Conservation (phyloP, 2,888 invertebrate genomes). For the Augochlorella aurata region DNA sequence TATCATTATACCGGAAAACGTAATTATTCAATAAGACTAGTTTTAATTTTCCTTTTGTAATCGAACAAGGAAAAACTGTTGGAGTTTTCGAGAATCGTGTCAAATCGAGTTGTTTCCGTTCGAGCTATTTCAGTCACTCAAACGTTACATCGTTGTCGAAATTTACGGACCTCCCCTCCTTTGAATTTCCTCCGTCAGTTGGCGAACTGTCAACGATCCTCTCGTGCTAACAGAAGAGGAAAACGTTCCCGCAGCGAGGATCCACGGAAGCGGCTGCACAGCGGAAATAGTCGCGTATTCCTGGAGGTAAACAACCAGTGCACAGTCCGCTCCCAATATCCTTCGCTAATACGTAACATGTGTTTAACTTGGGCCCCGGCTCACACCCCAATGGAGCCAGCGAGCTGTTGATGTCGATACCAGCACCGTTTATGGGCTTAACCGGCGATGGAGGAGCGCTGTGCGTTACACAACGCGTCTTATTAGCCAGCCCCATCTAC, state of each 20-base stretch:
- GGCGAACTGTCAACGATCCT: constrained; percentile 50
- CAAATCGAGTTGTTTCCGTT: constrained; percentile 25
- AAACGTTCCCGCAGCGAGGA: constrained; percentile 26
- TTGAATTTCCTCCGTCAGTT: constrained; percentile 42
- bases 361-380: constrained; percentile 60
- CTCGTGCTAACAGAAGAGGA: constrained; percentile 23
- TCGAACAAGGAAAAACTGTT: no score
- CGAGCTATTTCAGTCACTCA: constrained; percentile 25
- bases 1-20: no score
- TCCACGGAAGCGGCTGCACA: constrained; percentile 50
- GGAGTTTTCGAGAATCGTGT: not conserved
- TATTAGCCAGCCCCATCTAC: not conserved
- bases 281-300: constrained; percentile 62
- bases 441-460: constrained; percentile 19
- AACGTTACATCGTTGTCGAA: not conserved
- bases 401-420: constrained; percentile 60
- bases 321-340: constrained; percentile 56
- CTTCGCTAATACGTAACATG: constrained; percentile 65
- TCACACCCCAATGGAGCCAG: constrained; percentile 57
- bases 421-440: constrained; percentile 52
- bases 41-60: no score
- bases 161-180: constrained; percentile 31
- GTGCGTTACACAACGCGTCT: not conserved
- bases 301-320: constrained; percentile 69
- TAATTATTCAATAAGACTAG: no score